Base-by-base conservation (phyloP, 2,113 vertebrate species). In the Trogon surrucura region DNA sequence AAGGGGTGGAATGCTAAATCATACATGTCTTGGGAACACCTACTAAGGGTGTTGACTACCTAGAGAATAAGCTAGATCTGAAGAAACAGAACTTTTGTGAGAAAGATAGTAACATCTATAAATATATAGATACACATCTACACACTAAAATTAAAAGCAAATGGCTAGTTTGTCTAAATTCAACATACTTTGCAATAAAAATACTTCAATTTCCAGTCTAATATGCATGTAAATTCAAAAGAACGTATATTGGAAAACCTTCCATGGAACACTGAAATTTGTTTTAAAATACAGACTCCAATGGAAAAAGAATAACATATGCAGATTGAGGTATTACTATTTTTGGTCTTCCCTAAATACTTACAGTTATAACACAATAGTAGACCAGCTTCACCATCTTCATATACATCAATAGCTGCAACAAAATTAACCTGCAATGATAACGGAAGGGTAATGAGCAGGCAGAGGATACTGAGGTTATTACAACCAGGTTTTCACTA, bases 381-480 rank as follows among this genome's bases (percentile, higher is more conserved):
- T 44, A 99, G 97, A 70, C 99, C 99, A 6, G 99, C 99, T 89
- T 99, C 99, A n/a, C 99, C 99, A n/a, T 99, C 99, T 98, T 99
- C 99, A 56, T 99, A 99, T 47, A 99, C 99, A 94, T 99, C 99
- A 97, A 99, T 99, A 97, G 99, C 99, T 90, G 99, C 98, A 92
- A 99, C 99, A 92, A 99, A 99, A 98, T 99, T 99, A 96, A 99
- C 99, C 99, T 99, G 98, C 91, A 98, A 98, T 94, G 95, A 95
- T 51, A 98, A 97, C 1, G 84, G 88, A 93, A 94, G 5, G 75
- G 73, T 85, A 91, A 89, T 69, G 85, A 88, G 81, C 73, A 83
- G 65, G 79, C n/a, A 80, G 81, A 88, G 60, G 71, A 91, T 45
- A 77, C 14, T 5, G 41, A 47, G 23, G 36, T 82, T 61, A 41